Percentiles rank a stretch among this genome's conserved stretches.
phyloP scores from a whole-genome alignment of 2,888 invertebrate species.

The Coelinius sp. region DNA sequence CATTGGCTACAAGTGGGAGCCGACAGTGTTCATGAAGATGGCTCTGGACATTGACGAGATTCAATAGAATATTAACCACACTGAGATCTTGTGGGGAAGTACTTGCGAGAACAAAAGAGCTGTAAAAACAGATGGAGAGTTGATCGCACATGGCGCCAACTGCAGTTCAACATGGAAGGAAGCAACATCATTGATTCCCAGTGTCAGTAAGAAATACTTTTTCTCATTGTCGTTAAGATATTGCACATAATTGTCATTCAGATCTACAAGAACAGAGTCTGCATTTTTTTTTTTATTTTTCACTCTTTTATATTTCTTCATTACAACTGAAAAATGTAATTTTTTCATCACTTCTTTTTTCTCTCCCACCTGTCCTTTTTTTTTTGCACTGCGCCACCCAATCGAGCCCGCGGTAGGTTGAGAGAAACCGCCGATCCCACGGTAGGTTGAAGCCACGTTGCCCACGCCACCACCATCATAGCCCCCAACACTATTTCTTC shows the following conservation, averaged over 20 bases:
- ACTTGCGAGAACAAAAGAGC: neutral
- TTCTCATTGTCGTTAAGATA: too few relatives aligned
- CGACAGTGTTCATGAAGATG: neutral
- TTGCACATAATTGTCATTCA: too few relatives aligned
- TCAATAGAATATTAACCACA: neutral
- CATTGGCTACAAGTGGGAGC: neutral
- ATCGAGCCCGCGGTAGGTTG: conserved; percentile 43
- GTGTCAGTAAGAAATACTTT: too few relatives aligned
- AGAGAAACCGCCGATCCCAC: conserved; percentile 52
- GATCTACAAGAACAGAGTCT: too few relatives aligned
- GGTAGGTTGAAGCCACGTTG: conserved; percentile 49
- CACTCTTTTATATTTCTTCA: too few relatives aligned
- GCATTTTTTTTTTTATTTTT: too few relatives aligned
- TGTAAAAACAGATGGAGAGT: neutral
- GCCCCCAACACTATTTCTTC: conserved; percentile 26
- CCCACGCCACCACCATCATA: conserved; percentile 36
- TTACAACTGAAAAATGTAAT: too few relatives aligned
- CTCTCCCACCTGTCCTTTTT: conserved; percentile 6
- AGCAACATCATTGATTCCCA: too few relatives aligned
- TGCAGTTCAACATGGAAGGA: too few relatives aligned
- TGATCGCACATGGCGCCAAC: too few relatives aligned
- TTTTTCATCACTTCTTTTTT: neutral
- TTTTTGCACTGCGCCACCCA: conserved; percentile 41
- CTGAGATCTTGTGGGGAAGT: neutral
- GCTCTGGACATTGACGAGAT: neutral